A percentile compares a stretch with the other conserved stretches of the same genome.
Conservation (phyloP, 1,140 invertebrate species). For the Micrasema longulum region DNA sequence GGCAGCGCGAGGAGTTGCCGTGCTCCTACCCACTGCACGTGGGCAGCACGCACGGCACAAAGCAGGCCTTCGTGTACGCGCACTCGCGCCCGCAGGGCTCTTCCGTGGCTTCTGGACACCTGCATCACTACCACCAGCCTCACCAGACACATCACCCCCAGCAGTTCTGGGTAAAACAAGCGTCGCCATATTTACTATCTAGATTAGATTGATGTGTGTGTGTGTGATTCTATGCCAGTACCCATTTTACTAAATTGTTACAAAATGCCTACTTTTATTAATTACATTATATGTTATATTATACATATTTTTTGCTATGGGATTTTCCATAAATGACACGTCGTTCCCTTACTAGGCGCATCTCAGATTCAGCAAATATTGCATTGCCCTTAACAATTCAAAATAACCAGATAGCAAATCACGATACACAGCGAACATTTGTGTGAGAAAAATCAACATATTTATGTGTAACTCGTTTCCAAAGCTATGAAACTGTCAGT, state of each 20-base stretch:
- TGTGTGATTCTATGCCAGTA: not conserved
- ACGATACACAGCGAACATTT: no score
- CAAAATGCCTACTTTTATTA: not conserved
- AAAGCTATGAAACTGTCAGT: no score
- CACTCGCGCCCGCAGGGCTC: constrained; percentile 67
- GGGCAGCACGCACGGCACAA: constrained; percentile 71
- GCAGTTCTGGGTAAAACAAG: constrained; percentile 66
- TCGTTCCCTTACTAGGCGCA: no score
- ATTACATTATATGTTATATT: not conserved
- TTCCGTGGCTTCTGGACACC: no score
- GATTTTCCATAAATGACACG: no score
- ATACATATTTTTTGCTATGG: not conserved
- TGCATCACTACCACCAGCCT: constrained; percentile 64
- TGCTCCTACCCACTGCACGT: constrained; percentile 89
- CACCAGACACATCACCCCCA: constrained; percentile 63
- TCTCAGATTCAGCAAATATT: no score
- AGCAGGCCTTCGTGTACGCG: constrained; percentile 68
- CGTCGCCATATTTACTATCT: no score
- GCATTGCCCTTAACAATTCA: no score
- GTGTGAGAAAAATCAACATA: no score
- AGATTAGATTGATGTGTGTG: not conserved
- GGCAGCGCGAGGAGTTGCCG: constrained; percentile 87
- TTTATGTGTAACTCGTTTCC: no score
- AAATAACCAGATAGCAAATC: no score
- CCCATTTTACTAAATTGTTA: not conserved